Base-by-base conservation (phyloP, 2,113 vertebrate genomes). In the Rhea pennata region DNA sequence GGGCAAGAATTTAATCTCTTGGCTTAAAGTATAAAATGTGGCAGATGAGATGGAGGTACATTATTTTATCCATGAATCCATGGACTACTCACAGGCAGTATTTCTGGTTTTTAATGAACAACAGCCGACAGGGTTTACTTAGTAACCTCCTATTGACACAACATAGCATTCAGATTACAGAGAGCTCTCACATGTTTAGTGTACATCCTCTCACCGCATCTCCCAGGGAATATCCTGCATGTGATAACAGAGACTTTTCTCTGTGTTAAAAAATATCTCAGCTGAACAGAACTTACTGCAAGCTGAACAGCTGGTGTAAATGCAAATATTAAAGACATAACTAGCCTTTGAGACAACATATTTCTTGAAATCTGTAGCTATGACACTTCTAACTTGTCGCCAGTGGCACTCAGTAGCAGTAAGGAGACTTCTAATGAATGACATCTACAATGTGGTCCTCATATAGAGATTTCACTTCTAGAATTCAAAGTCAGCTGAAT, bases 141-240 rank as follows among this genome's bases (percentile, higher is more conserved):
- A 39, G 40, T 56, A 91, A 26, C 19, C 6, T 42, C 27, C 39
- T 65, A 10, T 19, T 76, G 16, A 54, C 61, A 66, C 21, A 26
- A 5, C 54, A 40, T 8, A 70, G 10, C 7, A 50, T 59, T 56
- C 46, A 48, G 21, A 31, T 81, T 54, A 67, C 51, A 71, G 69
- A 77, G 23, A 54, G n/a, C 42, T 64, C 54, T 73, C 24, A 10
- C 24, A 36, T 46, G 31, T 87, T 53, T 74, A 83, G 67, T 51
- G 59, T 73, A 23, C 40, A 31, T 0, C 0, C 79, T 92, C 27
- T 78, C 31, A 16, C 27, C 69, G n/a, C 2, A 0, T 70, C 12
- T 89, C 42, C n/a, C 21, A 39, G 36, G 42, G 27, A 91, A 53
- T 1, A 33, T 31, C 56, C 29, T 33, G 9, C 29, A 10, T 56